phyloP scores from a whole-genome alignment of 30 jellyfish, hydroid and myxozoan genomes.

The Clytia hemisphaerica region DNA sequence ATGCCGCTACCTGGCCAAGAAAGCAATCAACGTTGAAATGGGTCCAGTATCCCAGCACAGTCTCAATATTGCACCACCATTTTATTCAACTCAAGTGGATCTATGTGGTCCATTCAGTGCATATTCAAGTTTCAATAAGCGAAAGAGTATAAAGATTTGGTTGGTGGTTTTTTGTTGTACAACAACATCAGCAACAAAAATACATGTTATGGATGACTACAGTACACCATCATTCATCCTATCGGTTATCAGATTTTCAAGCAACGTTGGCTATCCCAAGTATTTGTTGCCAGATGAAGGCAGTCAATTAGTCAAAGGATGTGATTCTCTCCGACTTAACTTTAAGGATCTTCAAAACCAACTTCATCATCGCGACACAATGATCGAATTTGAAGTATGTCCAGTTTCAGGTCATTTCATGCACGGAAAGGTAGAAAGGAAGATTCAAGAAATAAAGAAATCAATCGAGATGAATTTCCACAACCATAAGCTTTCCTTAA shows the following conservation, averaged over 20 bases:
- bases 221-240: background rate
- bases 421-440: constrained; percentile 5
- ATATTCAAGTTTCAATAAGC: constrained; percentile 1
- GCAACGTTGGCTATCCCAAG: constrained; percentile 17
- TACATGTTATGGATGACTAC: constrained; percentile 21
- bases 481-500: background rate
- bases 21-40: background rate
- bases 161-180: too few species aligned
- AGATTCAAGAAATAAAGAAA: background rate
- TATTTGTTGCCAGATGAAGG: background rate
- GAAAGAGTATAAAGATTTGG: constrained; percentile 13
- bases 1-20: constrained; percentile 16
- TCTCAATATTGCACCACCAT: too few species aligned
- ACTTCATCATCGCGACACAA: background rate
- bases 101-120: constrained; percentile 19
- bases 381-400: background rate
- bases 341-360: background rate
- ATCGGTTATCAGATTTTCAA: background rate
- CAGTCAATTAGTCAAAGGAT: too few species aligned
- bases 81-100: constrained; percentile 19
- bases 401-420: background rate
- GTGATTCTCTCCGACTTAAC: too few species aligned
- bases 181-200: constrained; percentile 18
- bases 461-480: too few species aligned
- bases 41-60: background rate